Evolutionary conservation across 1,140 invertebrate species (phyloP), one percentile per base, ranked within the genome.

Genomic region (Ceratosolen solmsi): DNA sequence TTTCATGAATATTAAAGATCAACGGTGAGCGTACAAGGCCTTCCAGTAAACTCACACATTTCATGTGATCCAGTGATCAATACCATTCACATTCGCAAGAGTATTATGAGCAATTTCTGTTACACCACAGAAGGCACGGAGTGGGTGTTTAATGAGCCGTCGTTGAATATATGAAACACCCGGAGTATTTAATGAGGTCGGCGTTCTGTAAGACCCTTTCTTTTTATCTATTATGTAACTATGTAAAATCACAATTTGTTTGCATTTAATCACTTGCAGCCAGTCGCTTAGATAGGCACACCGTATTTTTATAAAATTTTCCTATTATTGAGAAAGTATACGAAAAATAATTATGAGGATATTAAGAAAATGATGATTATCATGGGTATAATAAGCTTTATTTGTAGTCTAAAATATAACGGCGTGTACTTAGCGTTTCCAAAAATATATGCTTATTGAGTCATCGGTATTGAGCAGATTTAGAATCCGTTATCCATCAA

Each of bases 111-210:
- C n/a, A 36, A 36, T 36, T 36, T 65, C 33, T 33, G 30, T 65
- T 65, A 65, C 60, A 65, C 60, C 30, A 65, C 36, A 17, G 8
- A 36, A 36, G 30, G 30, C 17, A 56, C 15, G 2, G 20, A 25
- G 36, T 60, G 36, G 56, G 73, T 58, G 56, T 46, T 60, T 30
- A 75, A 76, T 63, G n/a, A 63, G 22, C 56, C 7, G 22, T n/a
- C 36, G 17, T 2, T 36, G 30, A 65, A 65, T 20, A 36, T 41
- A 63, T 27, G 60, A 65, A 65, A 17, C 38, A 25, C 56, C 7
- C 25, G 25, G 38, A 63, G 60, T 76, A 63, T 46, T 76, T 27
- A 41, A 63, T 7, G 3, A 63, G 20, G 15, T 17, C 20, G 15
- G 1, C 20, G 72, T 0, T 46, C 36, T 73, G 25, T 15, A 38